Percentiles rank a stretch among this genome's conserved stretches.
Evolutionary conservation across 2,888 invertebrate genomes (phyloP).

Genomic region (Philereme transversata): DNA sequence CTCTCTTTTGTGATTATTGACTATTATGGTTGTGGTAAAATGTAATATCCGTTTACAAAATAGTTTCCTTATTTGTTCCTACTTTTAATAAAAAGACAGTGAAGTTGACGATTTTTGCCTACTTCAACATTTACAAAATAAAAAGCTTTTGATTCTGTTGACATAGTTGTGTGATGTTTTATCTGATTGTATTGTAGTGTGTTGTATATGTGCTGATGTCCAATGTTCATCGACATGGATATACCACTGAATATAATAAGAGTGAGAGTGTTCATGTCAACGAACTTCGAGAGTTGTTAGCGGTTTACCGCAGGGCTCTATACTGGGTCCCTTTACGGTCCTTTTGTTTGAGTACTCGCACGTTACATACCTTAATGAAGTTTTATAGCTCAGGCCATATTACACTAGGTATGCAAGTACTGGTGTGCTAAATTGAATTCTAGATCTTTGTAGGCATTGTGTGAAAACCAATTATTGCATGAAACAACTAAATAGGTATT

Average conservation of each 20-base stretch:
- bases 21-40: conserved; percentile 34
- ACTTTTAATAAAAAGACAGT: neutral
- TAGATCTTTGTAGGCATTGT: neutral
- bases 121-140: neutral
- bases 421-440: conserved; percentile 25
- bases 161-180: conserved; percentile 7
- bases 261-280: conserved; percentile 60
- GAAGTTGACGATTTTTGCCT: neutral
- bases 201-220: conserved; percentile 16
- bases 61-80: conserved; percentile 5
- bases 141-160: conserved; percentile 14
- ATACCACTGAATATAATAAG: conserved; percentile 42
- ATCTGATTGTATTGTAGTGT: conserved; percentile 9
- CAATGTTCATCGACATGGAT: conserved; percentile 29
- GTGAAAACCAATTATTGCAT: too few species aligned
- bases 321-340: conserved; percentile 45
- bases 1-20: conserved; percentile 40
- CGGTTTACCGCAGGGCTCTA: conserved; percentile 61
- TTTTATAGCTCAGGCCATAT: conserved; percentile 37
- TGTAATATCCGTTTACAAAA: conserved; percentile 20
- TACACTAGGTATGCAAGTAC: conserved; percentile 2
- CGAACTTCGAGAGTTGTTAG: conserved; percentile 56
- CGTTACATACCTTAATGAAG: conserved; percentile 44
- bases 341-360: conserved; percentile 51
- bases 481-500: too few species aligned